Base-by-base conservation (phyloP, 2,797 vertebrate species). In the Coregonus ussuriensis region DNA sequence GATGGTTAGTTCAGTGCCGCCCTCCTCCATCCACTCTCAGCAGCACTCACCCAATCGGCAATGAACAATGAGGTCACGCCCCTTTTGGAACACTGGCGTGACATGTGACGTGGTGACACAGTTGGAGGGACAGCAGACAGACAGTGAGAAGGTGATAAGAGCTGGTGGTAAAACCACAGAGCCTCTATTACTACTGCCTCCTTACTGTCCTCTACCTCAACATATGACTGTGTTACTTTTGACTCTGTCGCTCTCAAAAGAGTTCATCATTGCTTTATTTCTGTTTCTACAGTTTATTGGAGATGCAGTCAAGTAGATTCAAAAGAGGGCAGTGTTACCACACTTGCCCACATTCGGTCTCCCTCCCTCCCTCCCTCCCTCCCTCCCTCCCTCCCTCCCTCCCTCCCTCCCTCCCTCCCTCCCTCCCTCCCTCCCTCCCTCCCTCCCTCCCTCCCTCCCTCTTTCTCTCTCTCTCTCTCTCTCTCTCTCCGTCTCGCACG, bases 251-350 rank as follows among this genome's bases (percentile, higher is more conserved):
- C 15, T 54, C 66, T 51, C 33, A 31, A 16, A 33, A 31, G 14
- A 15, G 18, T 29, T 52, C 1, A 13, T 80, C 7, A 4, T 80
- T 69, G 11, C 51, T 51, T 41, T 41, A 33, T 78, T 80, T 51
- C 74, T 54, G 59, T 62, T 18, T 74, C 13, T 21, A n/a, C 63
- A 66, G 71, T 35, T 18, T 65, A 3, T 2, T 65, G 72, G 18
- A 70, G 68, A 83, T 68, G 54, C 81, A 56, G 74, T 81, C 83
- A 81, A n/a, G 79, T 77, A 83, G 79, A 81, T 85, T 90, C 91
- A 90, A 92, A 89, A 90, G 92, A 91, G 91, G 91, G 92, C 90
- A 91, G 89, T 92, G 88, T 92, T 89, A 85, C 75, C 89, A 89
- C 88, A 87, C 41, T 47, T 47, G 41, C 41, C 41, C 41, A 9